phyloP scores from a whole-genome alignment of 2,888 invertebrate genomes.

The Pinctada fucata region DNA sequence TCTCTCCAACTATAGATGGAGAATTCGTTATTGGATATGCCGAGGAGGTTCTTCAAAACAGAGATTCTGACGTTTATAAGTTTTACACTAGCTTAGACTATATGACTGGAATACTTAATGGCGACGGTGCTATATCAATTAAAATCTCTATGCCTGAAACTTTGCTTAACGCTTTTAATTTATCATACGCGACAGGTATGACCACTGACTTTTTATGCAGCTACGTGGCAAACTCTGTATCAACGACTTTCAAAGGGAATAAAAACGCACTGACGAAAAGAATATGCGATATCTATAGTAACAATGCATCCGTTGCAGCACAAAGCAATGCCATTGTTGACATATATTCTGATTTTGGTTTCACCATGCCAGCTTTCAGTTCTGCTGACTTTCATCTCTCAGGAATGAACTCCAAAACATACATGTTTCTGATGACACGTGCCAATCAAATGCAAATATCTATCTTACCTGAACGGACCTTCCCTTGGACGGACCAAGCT shows the following conservation, averaged over 20 bases:
- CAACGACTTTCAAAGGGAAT: background rate
- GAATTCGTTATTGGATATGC: slow-evolving; percentile 18
- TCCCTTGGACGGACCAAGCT: background rate
- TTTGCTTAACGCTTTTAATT: background rate
- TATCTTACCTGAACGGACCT: background rate
- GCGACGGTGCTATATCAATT: slow-evolving; percentile 4
- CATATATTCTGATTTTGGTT: background rate
- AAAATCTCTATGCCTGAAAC: background rate
- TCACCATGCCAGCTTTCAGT: background rate
- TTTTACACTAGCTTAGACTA: slow-evolving; percentile 15
- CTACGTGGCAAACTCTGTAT: background rate
- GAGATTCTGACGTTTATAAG: background rate
- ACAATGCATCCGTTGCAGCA: background rate
- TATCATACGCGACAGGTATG: background rate
- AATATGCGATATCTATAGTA: background rate
- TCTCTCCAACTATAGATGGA: slow-evolving; percentile 15
- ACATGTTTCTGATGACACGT: background rate
- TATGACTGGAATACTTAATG: slow-evolving; percentile 18
- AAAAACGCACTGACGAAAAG: background rate
- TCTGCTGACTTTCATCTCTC: background rate
- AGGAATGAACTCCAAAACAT: background rate
- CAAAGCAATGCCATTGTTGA: background rate
- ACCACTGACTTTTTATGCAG: slow-evolving; percentile 12
- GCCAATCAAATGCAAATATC: background rate
- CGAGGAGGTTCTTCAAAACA: background rate